Conservation (phyloP, 2,113 vertebrate species). For the Smithornis capensis region DNA sequence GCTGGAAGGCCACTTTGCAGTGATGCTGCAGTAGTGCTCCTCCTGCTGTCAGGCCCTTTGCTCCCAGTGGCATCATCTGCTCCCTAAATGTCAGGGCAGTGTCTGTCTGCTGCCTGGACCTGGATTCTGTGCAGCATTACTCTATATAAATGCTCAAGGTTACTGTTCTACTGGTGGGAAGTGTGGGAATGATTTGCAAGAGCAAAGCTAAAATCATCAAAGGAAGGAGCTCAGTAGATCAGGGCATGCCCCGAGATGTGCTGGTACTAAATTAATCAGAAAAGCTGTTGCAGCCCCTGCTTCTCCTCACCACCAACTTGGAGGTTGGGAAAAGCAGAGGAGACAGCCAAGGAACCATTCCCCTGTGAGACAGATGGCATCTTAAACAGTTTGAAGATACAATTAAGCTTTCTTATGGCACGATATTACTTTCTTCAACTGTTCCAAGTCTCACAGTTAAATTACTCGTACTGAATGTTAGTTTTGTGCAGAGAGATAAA, state of each 20-base stretch:
- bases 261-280: slow-evolving; percentile 60
- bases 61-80: background rate
- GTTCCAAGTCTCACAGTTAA: background rate
- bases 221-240: slow-evolving; percentile 10
- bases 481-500: background rate
- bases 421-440: background rate
- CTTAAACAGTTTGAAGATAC: slow-evolving; percentile 21
- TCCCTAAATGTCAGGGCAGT: slow-evolving; percentile 61
- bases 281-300: background rate
- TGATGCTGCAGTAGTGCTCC: background rate
- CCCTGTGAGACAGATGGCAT: background rate
- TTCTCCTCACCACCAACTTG: background rate
- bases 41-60: background rate
- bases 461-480: background rate
- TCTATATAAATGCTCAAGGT: slow-evolving; percentile 68
- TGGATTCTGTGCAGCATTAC: slow-evolving; percentile 39
- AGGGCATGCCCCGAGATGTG: background rate
- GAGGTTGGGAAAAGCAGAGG: background rate
- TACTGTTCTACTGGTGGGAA: slow-evolving; percentile 27
- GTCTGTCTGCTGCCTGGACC: slow-evolving; percentile 54
- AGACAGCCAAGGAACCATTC: background rate
- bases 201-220: slow-evolving; percentile 55
- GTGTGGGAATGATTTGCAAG: slow-evolving; percentile 31
- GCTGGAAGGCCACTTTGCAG: slow-evolving; percentile 1
- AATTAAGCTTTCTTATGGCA: background rate